phyloP scores from a whole-genome alignment of 2,113 vertebrate species.

The Sebastes schlegelii region DNA sequence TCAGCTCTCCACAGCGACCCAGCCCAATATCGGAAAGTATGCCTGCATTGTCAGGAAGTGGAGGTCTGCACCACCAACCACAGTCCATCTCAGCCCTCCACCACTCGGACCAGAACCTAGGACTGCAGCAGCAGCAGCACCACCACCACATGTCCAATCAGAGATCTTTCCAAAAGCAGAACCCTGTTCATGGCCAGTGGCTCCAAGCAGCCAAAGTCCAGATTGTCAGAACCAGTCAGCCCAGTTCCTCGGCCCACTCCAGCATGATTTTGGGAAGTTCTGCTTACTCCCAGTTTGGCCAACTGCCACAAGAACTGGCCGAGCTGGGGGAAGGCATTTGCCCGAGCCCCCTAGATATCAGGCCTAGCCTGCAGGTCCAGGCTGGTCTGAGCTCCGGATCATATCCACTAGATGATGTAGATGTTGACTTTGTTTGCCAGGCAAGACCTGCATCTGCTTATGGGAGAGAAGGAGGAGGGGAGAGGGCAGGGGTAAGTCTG shows the following conservation, averaged over 20 bases:
- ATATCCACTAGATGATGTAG: conserved; percentile 72
- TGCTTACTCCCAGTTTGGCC: conserved; percentile 90
- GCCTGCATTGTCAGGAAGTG: conserved; percentile 62
- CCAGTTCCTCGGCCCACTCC: conserved; percentile 74
- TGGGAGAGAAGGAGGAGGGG: conserved; percentile 59
- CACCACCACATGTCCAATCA: conserved; percentile 84
- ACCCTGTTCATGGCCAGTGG: conserved; percentile 86
- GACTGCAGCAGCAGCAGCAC: conserved; percentile 81
- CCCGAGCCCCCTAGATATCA: conserved; percentile 85
- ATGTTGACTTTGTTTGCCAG: conserved; percentile 67
- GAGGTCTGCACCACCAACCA: conserved; percentile 79
- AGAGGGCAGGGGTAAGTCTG: conserved; percentile 74
- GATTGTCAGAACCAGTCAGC: conserved; percentile 91
- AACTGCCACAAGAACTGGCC: conserved; percentile 90
- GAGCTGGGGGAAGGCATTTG: conserved; percentile 82
- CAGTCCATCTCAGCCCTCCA: conserved; percentile 87
- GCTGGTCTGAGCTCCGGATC: conserved; percentile 85
- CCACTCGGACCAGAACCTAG: conserved; percentile 84
- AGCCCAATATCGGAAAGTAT: conserved; percentile 87
- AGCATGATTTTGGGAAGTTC: conserved; percentile 79
- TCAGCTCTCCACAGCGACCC: conserved; percentile 90
- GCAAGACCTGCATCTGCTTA: conserved; percentile 85
- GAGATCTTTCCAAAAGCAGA: conserved; percentile 87
- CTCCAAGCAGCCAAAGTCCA: conserved; percentile 93
- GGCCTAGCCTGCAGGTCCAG: conserved; percentile 88